Evolutionary conservation across 2,797 vertebrate genomes (phyloP).

Genomic region (Lophotriccus pileatus): DNA sequence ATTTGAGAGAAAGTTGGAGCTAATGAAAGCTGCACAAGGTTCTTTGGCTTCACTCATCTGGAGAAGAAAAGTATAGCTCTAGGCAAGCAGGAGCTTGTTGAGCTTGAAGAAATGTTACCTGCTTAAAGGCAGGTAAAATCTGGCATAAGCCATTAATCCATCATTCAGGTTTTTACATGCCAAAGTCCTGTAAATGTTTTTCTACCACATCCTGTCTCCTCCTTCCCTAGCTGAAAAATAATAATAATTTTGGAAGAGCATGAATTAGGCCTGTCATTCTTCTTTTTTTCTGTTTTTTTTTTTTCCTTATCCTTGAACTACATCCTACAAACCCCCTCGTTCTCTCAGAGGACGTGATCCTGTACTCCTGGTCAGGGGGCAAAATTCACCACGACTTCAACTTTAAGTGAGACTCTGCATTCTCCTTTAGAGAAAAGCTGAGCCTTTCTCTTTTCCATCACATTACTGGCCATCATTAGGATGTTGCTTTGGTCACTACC

Average conservation of each 20-base stretch:
- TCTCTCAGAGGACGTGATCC: neutral
- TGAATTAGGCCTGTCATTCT: constrained; percentile 58
- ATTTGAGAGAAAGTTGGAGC: neutral
- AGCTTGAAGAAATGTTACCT: constrained; percentile 54
- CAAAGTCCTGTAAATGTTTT: constrained; percentile 53
- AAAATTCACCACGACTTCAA: neutral
- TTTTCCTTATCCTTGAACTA: neutral
- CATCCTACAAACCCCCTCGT: neutral
- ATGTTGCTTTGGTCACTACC: neutral
- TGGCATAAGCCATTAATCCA: constrained; percentile 59
- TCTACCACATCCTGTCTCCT: constrained; percentile 56
- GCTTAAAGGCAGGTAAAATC: constrained; percentile 65
- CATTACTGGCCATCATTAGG: neutral
- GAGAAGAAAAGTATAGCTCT: constrained; percentile 39
- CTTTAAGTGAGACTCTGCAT: neutral
- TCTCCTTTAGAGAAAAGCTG: neutral
- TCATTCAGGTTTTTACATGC: constrained; percentile 60
- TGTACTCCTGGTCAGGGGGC: neutral
- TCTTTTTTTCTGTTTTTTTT: neutral
- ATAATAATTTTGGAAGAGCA: constrained; percentile 65
- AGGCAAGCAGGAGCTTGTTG: constrained; percentile 65
- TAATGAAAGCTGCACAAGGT: neutral
- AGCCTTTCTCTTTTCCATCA: neutral
- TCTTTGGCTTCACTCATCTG: constrained; percentile 4
- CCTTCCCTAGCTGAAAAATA: constrained; percentile 55